Evolutionary conservation across 2,797 vertebrate genomes (phyloP), one percentile per base, ranked within the genome.

Genomic region (Rhincodon typus): DNA sequence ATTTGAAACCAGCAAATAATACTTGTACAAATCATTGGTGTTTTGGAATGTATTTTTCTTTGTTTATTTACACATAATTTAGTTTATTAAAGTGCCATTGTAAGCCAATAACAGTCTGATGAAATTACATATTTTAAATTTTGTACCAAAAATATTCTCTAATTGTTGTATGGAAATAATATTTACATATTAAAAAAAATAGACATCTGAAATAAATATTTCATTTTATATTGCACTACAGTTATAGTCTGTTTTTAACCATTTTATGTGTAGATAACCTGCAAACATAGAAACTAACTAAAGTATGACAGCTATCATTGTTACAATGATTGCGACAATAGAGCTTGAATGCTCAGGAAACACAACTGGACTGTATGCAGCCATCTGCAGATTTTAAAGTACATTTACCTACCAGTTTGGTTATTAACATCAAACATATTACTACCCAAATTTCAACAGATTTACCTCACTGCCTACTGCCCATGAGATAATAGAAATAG

Each of bases 381-480:
- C 30, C 30, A 21, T 38, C 53, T 66, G 57, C 30, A 66, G 13
- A 91, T 91, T 62, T 90, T 90, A 62, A 15, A 34, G 4, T 17
- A n/a, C 19, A 57, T 12, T 30, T 4, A 13, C 13, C 53, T 27
- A 30, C 15, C 27, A 21, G 88, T 62, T 66, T 66, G 88, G 30
- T n/a, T 34, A 91, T 91, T 66, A 91, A 91, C 34, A 91, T 62
- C 88, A 66, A 91, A 91, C 2, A 66, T 91, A 91, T 62, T 91
- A 27, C 42, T 62, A 66, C 34, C 30, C 27, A 62, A 34, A 17
- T 91, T n/a, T 91, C 15, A 91, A 66, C 30, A n/a, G 53, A 5
- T 91, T 66, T 91, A 66, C 13, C 19, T 91, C 34, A 91, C 88
- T 91, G 15, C 7, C 12, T 62, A 30, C 30, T n/a, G 57, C 34